phyloP scores from a whole-genome alignment of 2,113 vertebrate genomes.

The Cephalopterus ornatus region DNA sequence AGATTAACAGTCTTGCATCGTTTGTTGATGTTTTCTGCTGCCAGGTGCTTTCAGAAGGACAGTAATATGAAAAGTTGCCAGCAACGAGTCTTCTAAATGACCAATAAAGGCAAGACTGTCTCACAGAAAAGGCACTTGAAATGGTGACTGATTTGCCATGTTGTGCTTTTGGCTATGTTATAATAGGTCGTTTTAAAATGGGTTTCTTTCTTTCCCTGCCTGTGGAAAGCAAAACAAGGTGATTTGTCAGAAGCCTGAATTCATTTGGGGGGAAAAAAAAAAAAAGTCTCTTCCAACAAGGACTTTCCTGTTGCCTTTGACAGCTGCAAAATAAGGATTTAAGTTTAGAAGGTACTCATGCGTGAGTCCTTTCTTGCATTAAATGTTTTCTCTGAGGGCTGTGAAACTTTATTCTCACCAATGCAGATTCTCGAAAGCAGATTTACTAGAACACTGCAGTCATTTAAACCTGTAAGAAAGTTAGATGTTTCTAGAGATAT shows the following conservation, averaged over 20 bases:
- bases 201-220: background rate
- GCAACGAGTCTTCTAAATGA: background rate
- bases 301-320: background rate
- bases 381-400: background rate
- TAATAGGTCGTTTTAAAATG: background rate
- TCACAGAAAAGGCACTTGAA: conserved; percentile 24
- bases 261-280: background rate
- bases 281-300: background rate
- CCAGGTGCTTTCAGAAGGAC: conserved; percentile 20
- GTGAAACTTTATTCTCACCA: background rate
- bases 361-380: background rate
- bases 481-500: background rate
- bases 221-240: background rate
- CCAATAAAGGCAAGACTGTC: background rate
- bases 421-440: background rate
- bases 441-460: background rate
- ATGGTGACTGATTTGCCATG: background rate
- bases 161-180: conserved; percentile 5
- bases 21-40: conserved; percentile 3
- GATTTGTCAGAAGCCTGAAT: background rate
- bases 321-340: background rate
- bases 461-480: background rate
- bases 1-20: background rate
- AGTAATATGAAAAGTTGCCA: conserved; percentile 16
- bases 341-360: background rate